Conservation (phyloP, 2,888 invertebrate genomes). For the Catocala nupta region DNA sequence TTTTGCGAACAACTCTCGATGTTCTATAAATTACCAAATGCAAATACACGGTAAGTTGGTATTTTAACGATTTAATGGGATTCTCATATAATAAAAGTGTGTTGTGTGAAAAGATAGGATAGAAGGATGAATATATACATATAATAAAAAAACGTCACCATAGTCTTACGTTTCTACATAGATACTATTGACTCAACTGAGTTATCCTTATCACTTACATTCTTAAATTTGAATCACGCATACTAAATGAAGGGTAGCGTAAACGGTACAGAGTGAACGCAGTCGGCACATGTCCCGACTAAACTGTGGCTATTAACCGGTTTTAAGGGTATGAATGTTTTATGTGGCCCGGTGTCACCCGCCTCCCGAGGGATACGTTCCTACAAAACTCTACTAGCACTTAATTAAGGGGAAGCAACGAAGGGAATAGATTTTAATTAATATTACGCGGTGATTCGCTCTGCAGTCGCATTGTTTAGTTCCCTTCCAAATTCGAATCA, state of each 20-base stretch:
- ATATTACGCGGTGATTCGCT: conserved; percentile 70
- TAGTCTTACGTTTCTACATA: no score
- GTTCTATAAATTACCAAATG: no score
- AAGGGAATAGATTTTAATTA: conserved; percentile 83
- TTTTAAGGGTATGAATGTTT: conserved; percentile 79
- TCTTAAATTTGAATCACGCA: not conserved
- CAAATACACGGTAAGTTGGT: no score
- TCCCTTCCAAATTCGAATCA: conserved; percentile 20
- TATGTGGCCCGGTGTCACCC: conserved; percentile 73
- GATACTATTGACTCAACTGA: no score
- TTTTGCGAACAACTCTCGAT: no score
- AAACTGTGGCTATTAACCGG: conserved; percentile 80
- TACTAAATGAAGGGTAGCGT: conserved; percentile 16
- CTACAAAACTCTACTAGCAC: conserved; percentile 77
- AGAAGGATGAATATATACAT: no score
- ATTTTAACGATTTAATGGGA: no score
- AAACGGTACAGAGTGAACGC: conserved; percentile 38
- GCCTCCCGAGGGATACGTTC: conserved; percentile 70
- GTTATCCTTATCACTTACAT: no score
- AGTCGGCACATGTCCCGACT: conserved; percentile 51
- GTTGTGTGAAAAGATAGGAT: no score
- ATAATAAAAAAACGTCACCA: no score
- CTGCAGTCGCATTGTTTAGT: conserved; percentile 61
- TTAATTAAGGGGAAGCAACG: conserved; percentile 80
- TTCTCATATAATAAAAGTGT: no score